Evolutionary conservation across 2,888 invertebrate genomes (phyloP), one percentile per base, ranked within the genome.

Genomic region (Tineola bisselliella): DNA sequence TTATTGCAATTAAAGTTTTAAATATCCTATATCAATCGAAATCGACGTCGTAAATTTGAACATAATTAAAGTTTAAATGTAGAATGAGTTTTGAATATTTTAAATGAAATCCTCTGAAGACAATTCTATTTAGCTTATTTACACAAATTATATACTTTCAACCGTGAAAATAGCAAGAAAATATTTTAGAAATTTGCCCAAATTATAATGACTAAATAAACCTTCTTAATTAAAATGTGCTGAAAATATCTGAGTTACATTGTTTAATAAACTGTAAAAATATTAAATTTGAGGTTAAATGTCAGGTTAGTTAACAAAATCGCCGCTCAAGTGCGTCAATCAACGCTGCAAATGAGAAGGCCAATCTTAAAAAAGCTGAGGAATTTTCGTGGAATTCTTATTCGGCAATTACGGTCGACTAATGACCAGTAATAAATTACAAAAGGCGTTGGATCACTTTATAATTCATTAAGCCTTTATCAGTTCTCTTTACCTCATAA

Each of bases 321-420:
- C 2, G 48, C 8, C 25, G 5, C n/a, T n/a, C 48, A 3, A 17
- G 5, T 15, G 48, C 48, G 13, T 10, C 54, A 12, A 48, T 25
- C 54, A 54, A 18, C 48, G 6, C 25, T 54, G 54, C 8, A 48
- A 54, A 17, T 44, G 54, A 54, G 25, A 59, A 12, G 25, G 48
- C 25, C 17, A 44, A 59, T 43, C 38, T 59, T 59, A 19, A 48
- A 54, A 61, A 61, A 15, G 15, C 38, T 19, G 19, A 38, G 38
- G 13, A 61, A 54, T 61, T 54, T 38, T 25, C 30, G 17, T n/a
- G 30, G 15, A 73, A 74, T 73, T 70, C 71, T 65, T 67, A 68
- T 69, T 67, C 70, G 66, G 75, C 75, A 75, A 79, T 81, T 81
- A 81, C 70, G 65, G 67, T 64, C 66, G 69, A 67, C 71, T 79